Evolutionary conservation across 2,888 invertebrate species (phyloP).

Genomic region (Odontocerum albicorne): DNA sequence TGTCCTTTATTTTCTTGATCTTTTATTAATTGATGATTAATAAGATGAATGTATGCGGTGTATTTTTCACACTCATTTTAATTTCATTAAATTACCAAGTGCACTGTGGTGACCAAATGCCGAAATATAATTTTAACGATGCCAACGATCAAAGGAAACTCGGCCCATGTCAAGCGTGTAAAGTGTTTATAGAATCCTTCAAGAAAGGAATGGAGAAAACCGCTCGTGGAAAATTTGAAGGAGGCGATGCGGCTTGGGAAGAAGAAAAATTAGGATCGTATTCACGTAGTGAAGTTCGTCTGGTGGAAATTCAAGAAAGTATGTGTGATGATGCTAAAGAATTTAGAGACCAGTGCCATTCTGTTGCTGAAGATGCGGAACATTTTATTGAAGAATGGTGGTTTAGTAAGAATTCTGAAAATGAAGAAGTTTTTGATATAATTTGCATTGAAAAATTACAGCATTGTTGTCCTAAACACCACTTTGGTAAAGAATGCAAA

Average conservation of each 20-base stretch:
- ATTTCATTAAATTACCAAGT: not conserved
- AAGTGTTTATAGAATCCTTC: conserved; percentile 73
- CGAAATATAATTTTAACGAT: conserved; percentile 24
- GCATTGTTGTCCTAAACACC: conserved; percentile 83
- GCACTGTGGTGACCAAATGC: conserved; percentile 12
- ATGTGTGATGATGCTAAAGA: conserved; percentile 76
- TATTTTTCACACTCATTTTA: conserved; percentile 3
- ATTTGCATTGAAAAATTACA: conserved; percentile 78
- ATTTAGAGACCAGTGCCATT: conserved; percentile 78
- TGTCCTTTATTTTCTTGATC: too few relatives aligned
- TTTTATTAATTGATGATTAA: too few relatives aligned
- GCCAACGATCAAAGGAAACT: conserved; percentile 46
- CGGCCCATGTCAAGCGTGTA: conserved; percentile 81
- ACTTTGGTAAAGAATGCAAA: conserved; percentile 79
- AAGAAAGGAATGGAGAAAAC: conserved; percentile 80
- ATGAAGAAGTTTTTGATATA: conserved; percentile 66
- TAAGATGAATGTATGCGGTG: conserved; percentile 14
- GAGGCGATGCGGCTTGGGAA: conserved; percentile 94
- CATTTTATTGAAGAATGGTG: conserved; percentile 87
- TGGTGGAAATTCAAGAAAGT: conserved; percentile 88
- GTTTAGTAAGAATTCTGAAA: conserved; percentile 63
- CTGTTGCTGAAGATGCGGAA: conserved; percentile 83
- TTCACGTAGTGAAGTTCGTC: conserved; percentile 82
- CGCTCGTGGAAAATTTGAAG: conserved; percentile 85
- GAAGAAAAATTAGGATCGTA: conserved; percentile 83